Conservation (phyloP, 2,888 invertebrate species). For the Seira sanloemensis region DNA sequence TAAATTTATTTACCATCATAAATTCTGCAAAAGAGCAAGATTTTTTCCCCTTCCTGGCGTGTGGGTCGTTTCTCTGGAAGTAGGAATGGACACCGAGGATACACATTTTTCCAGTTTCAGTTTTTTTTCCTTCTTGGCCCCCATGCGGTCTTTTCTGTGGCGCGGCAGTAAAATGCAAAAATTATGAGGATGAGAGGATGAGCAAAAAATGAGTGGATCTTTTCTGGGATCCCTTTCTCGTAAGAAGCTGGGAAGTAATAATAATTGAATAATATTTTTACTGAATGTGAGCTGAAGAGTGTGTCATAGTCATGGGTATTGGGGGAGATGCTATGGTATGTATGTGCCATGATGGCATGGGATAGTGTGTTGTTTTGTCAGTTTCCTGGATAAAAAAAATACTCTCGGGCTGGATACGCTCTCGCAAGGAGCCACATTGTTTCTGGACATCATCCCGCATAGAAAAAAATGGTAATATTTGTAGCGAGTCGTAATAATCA, state of each 20-base stretch:
- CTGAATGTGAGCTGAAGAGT: not conserved
- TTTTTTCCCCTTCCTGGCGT: too few species aligned
- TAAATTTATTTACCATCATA: constrained; percentile 62
- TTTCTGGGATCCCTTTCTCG: too few species aligned
- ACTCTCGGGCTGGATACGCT: too few species aligned
- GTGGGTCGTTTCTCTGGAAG: too few species aligned
- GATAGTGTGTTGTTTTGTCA: too few species aligned
- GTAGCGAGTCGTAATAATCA: not conserved
- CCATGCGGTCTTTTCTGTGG: constrained; percentile 45
- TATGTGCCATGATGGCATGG: too few species aligned
- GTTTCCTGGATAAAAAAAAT: too few species aligned
- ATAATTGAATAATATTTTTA: not conserved
- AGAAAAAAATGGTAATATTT: not conserved
- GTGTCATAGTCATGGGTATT: too few species aligned
- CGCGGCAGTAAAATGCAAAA: constrained; percentile 61
- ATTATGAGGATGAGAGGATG: constrained; percentile 42
- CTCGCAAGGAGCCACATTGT: too few species aligned
- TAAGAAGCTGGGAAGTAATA: not conserved
- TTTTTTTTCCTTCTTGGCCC: constrained; percentile 34
- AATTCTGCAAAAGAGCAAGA: constrained; percentile 45
- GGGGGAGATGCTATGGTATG: too few species aligned
- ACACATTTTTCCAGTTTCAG: constrained; percentile 5
- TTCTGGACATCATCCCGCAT: not conserved
- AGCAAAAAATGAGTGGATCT: constrained; percentile 29
- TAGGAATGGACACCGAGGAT: too few species aligned